Conservation (phyloP, 2,888 invertebrate genomes). For the Callosobruchus maculatus region DNA sequence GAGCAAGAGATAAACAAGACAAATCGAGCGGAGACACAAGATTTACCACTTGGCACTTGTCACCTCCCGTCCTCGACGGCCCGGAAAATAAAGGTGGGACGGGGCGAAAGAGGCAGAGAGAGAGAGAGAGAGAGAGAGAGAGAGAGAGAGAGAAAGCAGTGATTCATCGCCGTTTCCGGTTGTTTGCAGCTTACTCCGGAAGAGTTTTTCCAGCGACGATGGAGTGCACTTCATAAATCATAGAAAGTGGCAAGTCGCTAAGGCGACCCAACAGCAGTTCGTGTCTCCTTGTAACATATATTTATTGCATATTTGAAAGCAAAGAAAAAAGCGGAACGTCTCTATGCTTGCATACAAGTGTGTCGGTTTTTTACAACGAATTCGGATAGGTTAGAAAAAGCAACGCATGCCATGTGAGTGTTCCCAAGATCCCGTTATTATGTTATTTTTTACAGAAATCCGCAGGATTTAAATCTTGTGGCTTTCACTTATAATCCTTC, state of each 20-base stretch:
- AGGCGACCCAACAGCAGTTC: background rate
- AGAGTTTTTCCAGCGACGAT: background rate
- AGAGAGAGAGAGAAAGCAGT: background rate
- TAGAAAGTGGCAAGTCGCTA: background rate
- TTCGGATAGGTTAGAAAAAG: no score
- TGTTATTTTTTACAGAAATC: no score
- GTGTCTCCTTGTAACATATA: no score
- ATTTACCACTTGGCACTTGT: background rate
- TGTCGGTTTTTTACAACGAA: no score
- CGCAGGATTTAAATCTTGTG: no score
- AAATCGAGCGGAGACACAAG: background rate
- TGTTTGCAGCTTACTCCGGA: background rate
- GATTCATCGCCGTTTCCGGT: background rate
- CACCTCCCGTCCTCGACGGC: background rate
- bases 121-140: background rate
- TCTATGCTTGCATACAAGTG: no score
- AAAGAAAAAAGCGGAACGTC: no score
- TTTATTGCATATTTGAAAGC: background rate
- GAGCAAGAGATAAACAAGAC: background rate
- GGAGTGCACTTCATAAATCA: background rate
- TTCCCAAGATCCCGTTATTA: no score
- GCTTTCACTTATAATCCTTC: no score
- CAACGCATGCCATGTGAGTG: no score
- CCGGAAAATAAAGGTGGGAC: background rate
- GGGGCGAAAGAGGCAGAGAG: background rate